Base-by-base conservation (phyloP, 2,113 vertebrate species). In the Montifringilla adamsi region DNA sequence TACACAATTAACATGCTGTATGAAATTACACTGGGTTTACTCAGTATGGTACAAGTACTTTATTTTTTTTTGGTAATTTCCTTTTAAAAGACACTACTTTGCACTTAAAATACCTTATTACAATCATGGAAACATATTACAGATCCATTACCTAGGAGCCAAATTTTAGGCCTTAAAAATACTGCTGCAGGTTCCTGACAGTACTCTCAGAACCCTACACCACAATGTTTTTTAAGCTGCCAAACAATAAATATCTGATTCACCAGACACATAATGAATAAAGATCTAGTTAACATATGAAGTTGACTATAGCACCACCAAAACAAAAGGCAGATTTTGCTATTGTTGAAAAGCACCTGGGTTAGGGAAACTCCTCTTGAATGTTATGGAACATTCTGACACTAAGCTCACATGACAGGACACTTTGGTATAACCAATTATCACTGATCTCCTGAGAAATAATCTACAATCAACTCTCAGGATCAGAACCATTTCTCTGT, bases 1-100 rank as follows among this genome's bases (percentile, higher is more conserved):
- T 50, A 75, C 11, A 23, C 12, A 62, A 33, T 8, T 56, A 21
- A 43, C 52, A 70, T 2, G 4, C 21, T 39, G 6, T 15, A 43
- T 18, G 4, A 78, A 69, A 43, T 6, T 9, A 11, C 39, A 78
- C 6, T 8, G 22, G 0, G 26, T 88, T 81, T 59, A 55, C 22
- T 30, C 0, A 0, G 4, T 33, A 6, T 17, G 3, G 43, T 39
- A 53, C 13, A 52, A 72, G 30, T 41, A 56, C 13, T 33, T 53
- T 33, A 7, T 20, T 12, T 26, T 35, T 26, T 60, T 52, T 55
- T 59, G 17, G 18, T 16, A 24, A 46, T 22, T 12, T 60, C 10
- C 46, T 85, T 74, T 58, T 24, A 41, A 82, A 81, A 73, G 41
- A 1, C 41, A 67, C 4, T 31, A 20, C 15, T 52, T 41, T 43